A percentile compares a stretch with the other conserved stretches of the same genome.
phyloP scores from a whole-genome alignment of 2,113 vertebrate genomes.

The Oceanites oceanicus region DNA sequence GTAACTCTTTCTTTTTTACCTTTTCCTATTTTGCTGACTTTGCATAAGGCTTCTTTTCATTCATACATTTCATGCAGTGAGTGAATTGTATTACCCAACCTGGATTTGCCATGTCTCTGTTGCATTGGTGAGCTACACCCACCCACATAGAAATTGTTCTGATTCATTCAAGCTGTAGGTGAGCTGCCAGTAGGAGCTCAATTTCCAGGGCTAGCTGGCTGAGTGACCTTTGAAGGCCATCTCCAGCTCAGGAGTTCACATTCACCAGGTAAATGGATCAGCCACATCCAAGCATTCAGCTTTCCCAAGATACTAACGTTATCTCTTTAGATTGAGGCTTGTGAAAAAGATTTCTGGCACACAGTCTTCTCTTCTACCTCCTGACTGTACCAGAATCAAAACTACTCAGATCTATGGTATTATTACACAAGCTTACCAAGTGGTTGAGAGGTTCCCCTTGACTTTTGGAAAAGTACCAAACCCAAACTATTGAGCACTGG shows the following conservation, averaged over 20 bases:
- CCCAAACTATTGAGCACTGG: background rate
- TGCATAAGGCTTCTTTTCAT: background rate
- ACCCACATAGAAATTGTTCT: background rate
- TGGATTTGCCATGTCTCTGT: background rate
- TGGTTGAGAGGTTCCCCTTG: background rate
- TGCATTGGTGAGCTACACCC: background rate
- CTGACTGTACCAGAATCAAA: background rate
- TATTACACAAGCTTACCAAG: background rate
- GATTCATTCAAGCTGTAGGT: background rate
- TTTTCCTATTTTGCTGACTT: background rate
- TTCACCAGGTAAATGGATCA: background rate
- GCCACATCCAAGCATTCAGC: background rate
- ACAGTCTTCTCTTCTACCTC: background rate
- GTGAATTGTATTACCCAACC: background rate
- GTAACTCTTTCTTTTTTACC: background rate
- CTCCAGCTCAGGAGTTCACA: background rate
- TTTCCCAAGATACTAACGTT: background rate
- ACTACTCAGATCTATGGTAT: background rate
- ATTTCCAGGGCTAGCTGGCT: conserved; percentile 16
- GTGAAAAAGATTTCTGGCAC: background rate
- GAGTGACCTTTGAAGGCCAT: background rate
- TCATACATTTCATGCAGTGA: background rate
- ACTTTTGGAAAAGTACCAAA: background rate
- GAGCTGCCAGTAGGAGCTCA: background rate
- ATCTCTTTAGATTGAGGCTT: background rate